Conservation (phyloP, 2,797 vertebrate species). For the Adrianichthys oophorus region DNA sequence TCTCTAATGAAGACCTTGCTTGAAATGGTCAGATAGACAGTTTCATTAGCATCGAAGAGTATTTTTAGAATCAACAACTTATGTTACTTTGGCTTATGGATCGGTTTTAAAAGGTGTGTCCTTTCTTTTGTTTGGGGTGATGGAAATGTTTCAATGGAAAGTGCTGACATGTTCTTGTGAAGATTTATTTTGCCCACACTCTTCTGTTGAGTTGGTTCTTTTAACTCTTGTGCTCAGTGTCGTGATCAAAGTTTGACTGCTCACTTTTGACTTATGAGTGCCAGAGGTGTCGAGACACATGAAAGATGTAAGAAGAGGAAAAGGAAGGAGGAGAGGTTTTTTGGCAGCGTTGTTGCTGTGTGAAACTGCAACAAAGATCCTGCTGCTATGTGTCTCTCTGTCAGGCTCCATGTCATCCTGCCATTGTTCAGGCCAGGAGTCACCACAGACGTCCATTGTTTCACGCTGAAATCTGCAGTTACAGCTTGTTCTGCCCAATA, state of each 20-base stretch:
- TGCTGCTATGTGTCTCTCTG: constrained; percentile 60
- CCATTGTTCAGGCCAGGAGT: constrained; percentile 73
- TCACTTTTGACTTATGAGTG: constrained; percentile 60
- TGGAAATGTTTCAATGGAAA: constrained; percentile 16
- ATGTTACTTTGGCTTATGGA: no score
- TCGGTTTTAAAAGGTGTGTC: constrained; percentile 5
- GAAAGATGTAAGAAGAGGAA: constrained; percentile 65
- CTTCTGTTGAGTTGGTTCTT: constrained; percentile 24
- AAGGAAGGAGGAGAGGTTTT: constrained; percentile 61
- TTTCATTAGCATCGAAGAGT: not conserved
- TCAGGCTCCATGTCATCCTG: constrained; percentile 77
- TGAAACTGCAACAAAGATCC: constrained; percentile 54
- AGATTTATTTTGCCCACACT: constrained; percentile 21
- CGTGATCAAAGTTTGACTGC: constrained; percentile 47
- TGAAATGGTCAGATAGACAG: no score
- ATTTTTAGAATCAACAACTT: not conserved
- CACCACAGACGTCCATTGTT: constrained; percentile 72
- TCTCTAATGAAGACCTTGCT: no score
- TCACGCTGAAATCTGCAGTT: constrained; percentile 51
- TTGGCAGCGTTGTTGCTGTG: constrained; percentile 53
- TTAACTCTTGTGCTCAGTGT: constrained; percentile 35
- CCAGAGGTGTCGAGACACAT: constrained; percentile 69
- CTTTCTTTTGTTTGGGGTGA: not conserved
- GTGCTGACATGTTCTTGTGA: constrained; percentile 13
- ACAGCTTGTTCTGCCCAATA: constrained; percentile 48